Evolutionary conservation across 1,140 invertebrate genomes (phyloP).

Genomic region (Ceratitis capitata): DNA sequence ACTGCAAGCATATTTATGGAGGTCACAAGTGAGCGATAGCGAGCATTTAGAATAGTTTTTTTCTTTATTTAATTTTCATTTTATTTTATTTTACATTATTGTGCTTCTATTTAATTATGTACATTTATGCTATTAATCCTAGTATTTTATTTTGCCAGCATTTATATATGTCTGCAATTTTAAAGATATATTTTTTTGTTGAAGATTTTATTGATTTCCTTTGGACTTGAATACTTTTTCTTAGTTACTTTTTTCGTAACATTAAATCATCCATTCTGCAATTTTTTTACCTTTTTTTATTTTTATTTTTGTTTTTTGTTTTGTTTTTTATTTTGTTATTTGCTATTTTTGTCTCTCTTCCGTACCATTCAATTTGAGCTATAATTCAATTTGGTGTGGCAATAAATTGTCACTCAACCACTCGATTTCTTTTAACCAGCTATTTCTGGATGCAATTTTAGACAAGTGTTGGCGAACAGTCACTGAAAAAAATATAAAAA

Average conservation of each 20-base stretch:
- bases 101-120: neutral
- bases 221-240: no score
- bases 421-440: neutral
- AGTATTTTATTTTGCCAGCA: neutral
- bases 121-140: neutral
- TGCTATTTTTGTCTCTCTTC: neutral
- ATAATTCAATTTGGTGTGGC: conserved; percentile 28
- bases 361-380: neutral
- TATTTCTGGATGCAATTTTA: neutral
- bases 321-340: no score
- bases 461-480: neutral
- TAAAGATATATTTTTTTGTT: neutral
- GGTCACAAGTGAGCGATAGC: no score
- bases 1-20: neutral
- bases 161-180: neutral
- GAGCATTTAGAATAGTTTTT: neutral
- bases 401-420: conserved; percentile 32
- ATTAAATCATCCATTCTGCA: no score
- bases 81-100: neutral
- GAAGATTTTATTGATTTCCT: neutral
- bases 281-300: neutral
- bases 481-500: no score
- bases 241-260: no score
- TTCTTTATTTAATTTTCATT: neutral
- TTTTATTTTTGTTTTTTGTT: no score